Percentiles rank a stretch among this genome's conserved stretches.
phyloP scores from a whole-genome alignment of 2,888 invertebrate species.

The Elaeidobius kamerunicus region DNA sequence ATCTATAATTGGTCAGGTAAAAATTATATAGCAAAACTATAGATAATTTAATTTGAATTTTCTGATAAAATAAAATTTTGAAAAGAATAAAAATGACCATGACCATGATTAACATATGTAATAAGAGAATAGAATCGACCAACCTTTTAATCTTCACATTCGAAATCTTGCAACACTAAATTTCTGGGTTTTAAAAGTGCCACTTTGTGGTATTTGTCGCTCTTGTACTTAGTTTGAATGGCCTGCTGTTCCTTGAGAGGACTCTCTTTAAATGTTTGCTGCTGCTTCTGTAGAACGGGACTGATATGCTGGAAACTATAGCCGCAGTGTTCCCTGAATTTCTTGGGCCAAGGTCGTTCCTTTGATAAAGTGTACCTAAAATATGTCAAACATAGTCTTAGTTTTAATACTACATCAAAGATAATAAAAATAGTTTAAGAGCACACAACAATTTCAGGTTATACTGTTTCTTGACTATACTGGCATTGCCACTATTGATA shows the following conservation, averaged over 20 bases:
- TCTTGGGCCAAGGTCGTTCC: constrained; percentile 47
- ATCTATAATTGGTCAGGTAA: too few relatives aligned
- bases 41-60: too few relatives aligned
- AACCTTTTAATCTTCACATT: constrained; percentile 16
- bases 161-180: constrained; percentile 31
- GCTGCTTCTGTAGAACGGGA: constrained; percentile 52
- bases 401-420: background rate
- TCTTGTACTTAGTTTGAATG: constrained; percentile 56
- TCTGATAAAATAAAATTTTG: too few relatives aligned
- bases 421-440: too few relatives aligned
- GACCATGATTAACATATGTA: too few relatives aligned
- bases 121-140: background rate
- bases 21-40: too few relatives aligned
- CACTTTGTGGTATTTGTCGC: constrained; percentile 40
- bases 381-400: background rate
- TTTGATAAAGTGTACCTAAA: constrained; percentile 37
- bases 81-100: too few relatives aligned
- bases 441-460: too few relatives aligned
- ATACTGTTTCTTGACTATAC: too few relatives aligned
- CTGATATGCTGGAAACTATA: constrained; percentile 53
- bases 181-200: constrained; percentile 39
- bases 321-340: constrained; percentile 49
- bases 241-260: constrained; percentile 54
- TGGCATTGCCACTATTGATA: too few relatives aligned
- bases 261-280: constrained; percentile 52